Percentiles rank a stretch among this genome's conserved stretches.
phyloP scores from a whole-genome alignment of 2,888 invertebrate species.

The Entomobrya proxima region DNA sequence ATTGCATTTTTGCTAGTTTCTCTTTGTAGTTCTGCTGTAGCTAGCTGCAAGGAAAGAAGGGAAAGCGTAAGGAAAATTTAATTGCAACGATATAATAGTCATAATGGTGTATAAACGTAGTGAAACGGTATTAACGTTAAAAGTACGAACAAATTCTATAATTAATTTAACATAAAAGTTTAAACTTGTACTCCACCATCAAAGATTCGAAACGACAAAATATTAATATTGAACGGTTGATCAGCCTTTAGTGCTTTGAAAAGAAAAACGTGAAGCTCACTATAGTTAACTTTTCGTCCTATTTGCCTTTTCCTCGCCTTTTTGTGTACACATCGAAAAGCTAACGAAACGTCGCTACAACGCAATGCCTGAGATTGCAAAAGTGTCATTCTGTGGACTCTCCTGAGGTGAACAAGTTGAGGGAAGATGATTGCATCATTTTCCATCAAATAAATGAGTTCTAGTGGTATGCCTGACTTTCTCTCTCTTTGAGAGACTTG shows the following conservation, averaged over 20 bases:
- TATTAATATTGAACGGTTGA: too few species aligned
- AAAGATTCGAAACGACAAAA: too few species aligned
- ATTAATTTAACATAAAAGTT: background rate
- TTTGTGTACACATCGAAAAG: too few species aligned
- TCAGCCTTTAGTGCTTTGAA: too few species aligned
- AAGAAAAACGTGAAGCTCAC: too few species aligned
- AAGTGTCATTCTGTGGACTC: background rate
- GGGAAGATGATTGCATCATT: background rate
- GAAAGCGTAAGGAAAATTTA: conserved; percentile 1
- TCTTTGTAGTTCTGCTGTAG: conserved; percentile 57
- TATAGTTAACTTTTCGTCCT: too few species aligned
- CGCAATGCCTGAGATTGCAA: background rate
- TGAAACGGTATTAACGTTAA: background rate
- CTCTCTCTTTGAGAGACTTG: background rate
- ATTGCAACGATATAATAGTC: conserved; percentile 10
- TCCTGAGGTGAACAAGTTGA: background rate
- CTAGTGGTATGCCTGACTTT: background rate
- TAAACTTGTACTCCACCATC: too few species aligned
- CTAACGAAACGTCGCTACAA: background rate
- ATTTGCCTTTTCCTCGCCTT: too few species aligned
- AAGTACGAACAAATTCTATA: background rate
- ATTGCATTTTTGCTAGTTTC: conserved; percentile 19
- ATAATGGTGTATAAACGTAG: conserved; percentile 22
- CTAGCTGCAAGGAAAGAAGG: conserved; percentile 56
- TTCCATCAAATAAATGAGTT: background rate